Evolutionary conservation across 1,140 invertebrate genomes (phyloP).

Genomic region (Thaumatotibia leucotreta): DNA sequence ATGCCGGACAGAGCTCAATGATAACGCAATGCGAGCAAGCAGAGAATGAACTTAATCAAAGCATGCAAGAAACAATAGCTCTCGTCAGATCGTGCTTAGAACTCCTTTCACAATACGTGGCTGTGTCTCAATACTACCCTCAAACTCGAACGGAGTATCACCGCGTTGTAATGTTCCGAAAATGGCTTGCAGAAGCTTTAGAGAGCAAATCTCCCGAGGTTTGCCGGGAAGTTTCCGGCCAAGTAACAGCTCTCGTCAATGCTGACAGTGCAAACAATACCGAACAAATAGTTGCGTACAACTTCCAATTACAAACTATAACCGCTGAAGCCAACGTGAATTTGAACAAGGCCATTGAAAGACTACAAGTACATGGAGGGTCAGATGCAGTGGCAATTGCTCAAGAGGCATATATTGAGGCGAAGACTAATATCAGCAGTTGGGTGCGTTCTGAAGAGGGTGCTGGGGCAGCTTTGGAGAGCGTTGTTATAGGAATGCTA

Average conservation of each 20-base stretch:
- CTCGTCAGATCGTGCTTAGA: constrained; percentile 84
- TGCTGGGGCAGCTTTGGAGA: constrained; percentile 79
- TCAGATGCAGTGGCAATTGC: constrained; percentile 77
- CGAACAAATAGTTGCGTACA: constrained; percentile 79
- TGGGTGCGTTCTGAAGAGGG: constrained; percentile 78
- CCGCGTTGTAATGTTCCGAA: constrained; percentile 79
- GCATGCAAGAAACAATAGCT: constrained; percentile 81
- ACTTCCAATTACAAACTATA: constrained; percentile 79
- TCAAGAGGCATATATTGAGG: constrained; percentile 68
- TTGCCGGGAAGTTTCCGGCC: constrained; percentile 81
- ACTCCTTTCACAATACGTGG: constrained; percentile 86
- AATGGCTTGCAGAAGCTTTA: constrained; percentile 80
- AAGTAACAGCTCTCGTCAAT: constrained; percentile 79
- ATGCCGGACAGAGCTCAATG: constrained; percentile 88
- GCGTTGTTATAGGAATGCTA: constrained; percentile 81
- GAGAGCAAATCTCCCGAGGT: constrained; percentile 78
- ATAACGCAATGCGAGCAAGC: constrained; percentile 88
- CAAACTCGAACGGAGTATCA: constrained; percentile 81
- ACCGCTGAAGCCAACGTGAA: constrained; percentile 78
- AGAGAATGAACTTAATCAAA: constrained; percentile 83
- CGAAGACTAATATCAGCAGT: constrained; percentile 59
- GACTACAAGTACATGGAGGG: constrained; percentile 77
- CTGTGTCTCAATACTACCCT: constrained; percentile 85
- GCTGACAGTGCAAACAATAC: constrained; percentile 64
- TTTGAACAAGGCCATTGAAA: constrained; percentile 79